A percentile compares a stretch with the other conserved stretches of the same genome.
phyloP scores from a whole-genome alignment of 2,888 invertebrate species.

The Amorpha juglandis region DNA sequence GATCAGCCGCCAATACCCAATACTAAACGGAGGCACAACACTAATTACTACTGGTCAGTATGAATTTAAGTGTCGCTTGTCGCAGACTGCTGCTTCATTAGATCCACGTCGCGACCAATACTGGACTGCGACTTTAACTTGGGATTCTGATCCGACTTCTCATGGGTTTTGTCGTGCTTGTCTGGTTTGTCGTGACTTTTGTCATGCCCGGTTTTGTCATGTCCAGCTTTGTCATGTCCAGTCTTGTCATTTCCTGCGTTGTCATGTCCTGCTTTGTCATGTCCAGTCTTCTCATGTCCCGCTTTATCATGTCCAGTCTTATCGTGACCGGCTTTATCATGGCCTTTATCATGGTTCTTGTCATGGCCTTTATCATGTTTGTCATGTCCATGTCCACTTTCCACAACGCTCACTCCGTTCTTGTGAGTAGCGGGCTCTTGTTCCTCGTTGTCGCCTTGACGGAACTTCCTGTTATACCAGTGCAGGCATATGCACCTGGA shows the following conservation, averaged over 20 bases:
- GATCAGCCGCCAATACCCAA: conserved; percentile 9
- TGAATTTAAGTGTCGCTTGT: conserved; percentile 73
- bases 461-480: conserved; percentile 81
- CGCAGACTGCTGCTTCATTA: conserved; percentile 80
- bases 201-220: conserved; percentile 30
- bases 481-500: conserved; percentile 87
- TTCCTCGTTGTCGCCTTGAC: conserved; percentile 71
- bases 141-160: conserved; percentile 51
- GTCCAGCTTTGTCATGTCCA: background rate
- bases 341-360: conserved; percentile 29
- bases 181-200: conserved; percentile 34
- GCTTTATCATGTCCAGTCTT: conserved; percentile 20
- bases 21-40: background rate
- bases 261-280: conserved; percentile 36
- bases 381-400: conserved; percentile 56
- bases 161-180: conserved; percentile 31
- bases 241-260: background rate
- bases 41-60: background rate
- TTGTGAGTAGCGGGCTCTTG: conserved; percentile 74
- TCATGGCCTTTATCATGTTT: conserved; percentile 33
- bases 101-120: conserved; percentile 84
- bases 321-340: background rate
- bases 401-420: conserved; percentile 78
- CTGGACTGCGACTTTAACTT: conserved; percentile 72
- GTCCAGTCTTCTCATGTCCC: conserved; percentile 28